A percentile compares a stretch with the other conserved stretches of the same genome.
These are phyloP conservation scores for Nineta flava DNA, from an alignment of 2,888 invertebrate species.

Conservation along the genomic window DNA sequence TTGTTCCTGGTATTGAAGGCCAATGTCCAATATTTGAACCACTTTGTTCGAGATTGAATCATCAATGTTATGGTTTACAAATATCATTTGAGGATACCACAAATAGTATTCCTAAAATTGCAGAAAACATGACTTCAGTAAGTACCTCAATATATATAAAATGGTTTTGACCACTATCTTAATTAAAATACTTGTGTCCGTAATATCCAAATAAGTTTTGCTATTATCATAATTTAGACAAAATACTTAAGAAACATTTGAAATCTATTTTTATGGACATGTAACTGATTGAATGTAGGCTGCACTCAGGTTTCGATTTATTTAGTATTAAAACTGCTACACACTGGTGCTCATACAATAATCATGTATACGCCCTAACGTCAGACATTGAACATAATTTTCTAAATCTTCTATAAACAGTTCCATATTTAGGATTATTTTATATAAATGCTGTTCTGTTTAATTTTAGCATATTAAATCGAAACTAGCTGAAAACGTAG, in stretches of 20 bases:
- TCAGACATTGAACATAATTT: slow-evolving; percentile 13
- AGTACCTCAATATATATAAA: too few relatives aligned
- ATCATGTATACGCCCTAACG: too few relatives aligned
- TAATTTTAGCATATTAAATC: slow-evolving; percentile 36
- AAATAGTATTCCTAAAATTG: slow-evolving; percentile 33
- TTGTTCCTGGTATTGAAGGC: slow-evolving; percentile 55
- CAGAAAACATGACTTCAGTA: slow-evolving; percentile 35
- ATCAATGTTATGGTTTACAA: slow-evolving; percentile 36
- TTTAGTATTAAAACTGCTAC: too few relatives aligned
- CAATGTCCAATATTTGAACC: slow-evolving; percentile 35
- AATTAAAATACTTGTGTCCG: too few relatives aligned
- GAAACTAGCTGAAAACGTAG: slow-evolving; percentile 33
- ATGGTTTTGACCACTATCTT: too few relatives aligned
- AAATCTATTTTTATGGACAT: slow-evolving; percentile 18
- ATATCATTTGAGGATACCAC: slow-evolving; percentile 28
- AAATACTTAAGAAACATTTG: background rate
- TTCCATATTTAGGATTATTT: background rate
- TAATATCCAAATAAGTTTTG: too few relatives aligned
- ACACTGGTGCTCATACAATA: too few relatives aligned
- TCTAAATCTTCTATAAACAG: background rate
- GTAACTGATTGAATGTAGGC: too few relatives aligned
- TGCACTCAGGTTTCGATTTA: too few relatives aligned
- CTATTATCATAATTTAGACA: slow-evolving; percentile 9
- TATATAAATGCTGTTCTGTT: background rate
- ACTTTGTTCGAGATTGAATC: slow-evolving; percentile 33